These are phyloP conservation scores for Meriones psammophilus DNA, from an alignment of 2,797 vertebrate genomes.

Conservation along the genomic window DNA sequence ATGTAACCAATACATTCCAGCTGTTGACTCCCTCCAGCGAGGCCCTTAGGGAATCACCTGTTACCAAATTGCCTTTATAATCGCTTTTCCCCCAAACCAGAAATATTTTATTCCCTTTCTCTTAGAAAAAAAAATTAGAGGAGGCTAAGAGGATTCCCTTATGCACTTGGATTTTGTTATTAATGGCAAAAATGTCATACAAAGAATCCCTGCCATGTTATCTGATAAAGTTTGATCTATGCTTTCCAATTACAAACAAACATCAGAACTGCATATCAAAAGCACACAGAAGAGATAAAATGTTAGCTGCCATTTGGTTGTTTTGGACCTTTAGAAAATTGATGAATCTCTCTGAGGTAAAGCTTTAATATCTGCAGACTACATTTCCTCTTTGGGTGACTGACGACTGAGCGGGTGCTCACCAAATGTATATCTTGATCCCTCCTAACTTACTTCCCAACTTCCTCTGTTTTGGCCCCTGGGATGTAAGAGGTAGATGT, in stretches of 20 bases:
- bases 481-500: background rate
- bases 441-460: background rate
- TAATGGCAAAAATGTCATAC: background rate
- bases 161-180: background rate
- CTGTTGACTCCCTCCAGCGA: constrained; percentile 82
- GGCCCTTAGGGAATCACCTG: constrained; percentile 85
- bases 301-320: background rate
- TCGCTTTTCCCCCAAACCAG: background rate
- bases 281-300: background rate
- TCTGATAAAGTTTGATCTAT: background rate
- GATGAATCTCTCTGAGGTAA: background rate
- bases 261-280: background rate
- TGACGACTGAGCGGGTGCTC: background rate
- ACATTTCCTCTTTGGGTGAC: background rate
- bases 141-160: background rate
- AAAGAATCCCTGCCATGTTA: background rate
- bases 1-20: constrained; percentile 85
- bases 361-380: background rate
- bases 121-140: background rate
- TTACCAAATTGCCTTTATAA: constrained; percentile 79
- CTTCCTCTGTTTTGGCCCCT: background rate
- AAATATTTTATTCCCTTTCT: background rate
- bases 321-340: constrained; percentile 22
- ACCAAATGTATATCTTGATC: background rate
- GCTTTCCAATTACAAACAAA: constrained; percentile 18